phyloP scores from a whole-genome alignment of 2,113 vertebrate genomes.

The Ceyx melanurus region DNA sequence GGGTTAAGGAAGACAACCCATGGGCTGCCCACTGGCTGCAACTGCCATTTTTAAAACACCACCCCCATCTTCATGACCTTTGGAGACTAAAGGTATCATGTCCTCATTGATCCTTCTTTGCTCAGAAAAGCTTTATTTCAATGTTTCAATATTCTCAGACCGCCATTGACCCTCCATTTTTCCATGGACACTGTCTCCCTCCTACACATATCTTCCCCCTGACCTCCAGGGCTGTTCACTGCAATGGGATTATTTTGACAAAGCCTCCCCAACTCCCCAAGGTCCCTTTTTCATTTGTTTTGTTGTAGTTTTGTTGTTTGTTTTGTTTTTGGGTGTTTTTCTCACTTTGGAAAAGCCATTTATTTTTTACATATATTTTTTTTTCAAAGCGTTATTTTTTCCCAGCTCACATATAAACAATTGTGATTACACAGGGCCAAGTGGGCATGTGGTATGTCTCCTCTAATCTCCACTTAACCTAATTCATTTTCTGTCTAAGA shows the following conservation, averaged over 20 bases:
- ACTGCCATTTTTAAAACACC: not conserved
- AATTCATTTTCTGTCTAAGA: constrained; percentile 58
- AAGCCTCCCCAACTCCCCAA: rapidly evolving
- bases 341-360: not conserved
- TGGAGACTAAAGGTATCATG: not conserved
- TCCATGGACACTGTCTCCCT: not conserved
- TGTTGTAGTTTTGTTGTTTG: too few relatives aligned
- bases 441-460: constrained; percentile 12
- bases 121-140: not conserved
- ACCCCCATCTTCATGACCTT: not conserved
- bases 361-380: not conserved
- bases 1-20: not conserved
- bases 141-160: not conserved
- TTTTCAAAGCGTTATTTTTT: not conserved
- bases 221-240: not conserved
- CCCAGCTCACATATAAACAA: not conserved
- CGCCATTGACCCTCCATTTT: not conserved
- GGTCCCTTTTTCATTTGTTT: not conserved
- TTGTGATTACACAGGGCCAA: not conserved
- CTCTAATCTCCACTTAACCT: constrained; percentile 45
- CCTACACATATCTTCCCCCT: not conserved
- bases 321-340: too few relatives aligned
- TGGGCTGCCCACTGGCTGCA: rapidly evolving
- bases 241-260: not conserved
- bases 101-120: not conserved